Base-by-base conservation (phyloP, 2,888 invertebrate genomes). In the Brachylomia viminalis region DNA sequence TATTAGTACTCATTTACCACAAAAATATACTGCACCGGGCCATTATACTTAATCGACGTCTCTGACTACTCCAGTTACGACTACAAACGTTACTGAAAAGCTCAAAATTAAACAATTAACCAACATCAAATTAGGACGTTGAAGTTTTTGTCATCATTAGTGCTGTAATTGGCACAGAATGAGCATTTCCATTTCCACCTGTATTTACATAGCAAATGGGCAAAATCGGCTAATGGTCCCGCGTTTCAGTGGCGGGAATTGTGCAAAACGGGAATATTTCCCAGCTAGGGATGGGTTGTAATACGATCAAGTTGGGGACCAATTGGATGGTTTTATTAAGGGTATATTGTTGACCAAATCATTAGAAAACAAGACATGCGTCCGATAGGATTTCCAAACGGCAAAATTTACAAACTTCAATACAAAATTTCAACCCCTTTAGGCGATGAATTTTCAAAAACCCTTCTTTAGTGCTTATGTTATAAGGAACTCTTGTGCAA, bases 121-220 rank as follows among this genome's bases (percentile, higher is more conserved):
- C 83, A 59, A 72, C 86, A 75, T 83, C 79, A 73, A 84, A 86
- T 84, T 83, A 83, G 75, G 45, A 73, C 79, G 75, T 62, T 72
- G 79, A 83, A 80, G 87, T 84, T 87, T 88, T 87, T 87, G 84
- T 83, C 77, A 80, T 87, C 83, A 82, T 88, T 87, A 84, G 87
- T 84, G 72, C 82, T 78, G 77, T 90, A 87, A 90, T 89, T 90
- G 89, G 85, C 80, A 76, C 81, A 85, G 62, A 80, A 78, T 86
- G 87, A 86, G 77, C 83, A 86, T 88, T 88, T 81, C 86, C 89
- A 89, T 90, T 88, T 83, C 84, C 86, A 90, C 88, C 88, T 89
- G 88, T 90, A 90, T 90, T 90, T 88, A 87, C 90, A 87, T 88
- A 87, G 81, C 72, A 84, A 89, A 89, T 89, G 88, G 83, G 85